Evolutionary conservation across 2,888 invertebrate species (phyloP), one percentile per base, ranked within the genome.

Genomic region (Onthophagus sagittarius): DNA sequence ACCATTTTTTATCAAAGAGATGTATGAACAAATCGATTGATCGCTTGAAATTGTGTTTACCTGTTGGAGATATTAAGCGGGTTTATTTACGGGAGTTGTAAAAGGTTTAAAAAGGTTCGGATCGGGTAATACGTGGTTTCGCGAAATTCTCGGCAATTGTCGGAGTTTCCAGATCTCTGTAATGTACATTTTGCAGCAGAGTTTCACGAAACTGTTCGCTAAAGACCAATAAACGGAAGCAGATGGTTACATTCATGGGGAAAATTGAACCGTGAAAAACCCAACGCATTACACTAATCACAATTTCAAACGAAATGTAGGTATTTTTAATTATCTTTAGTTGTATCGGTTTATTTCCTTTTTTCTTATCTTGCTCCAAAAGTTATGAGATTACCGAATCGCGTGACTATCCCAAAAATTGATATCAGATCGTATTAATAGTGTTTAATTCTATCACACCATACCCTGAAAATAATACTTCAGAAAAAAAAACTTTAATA

Each of bases 391-490:
- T 23, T 23, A 67, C 31, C 23, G 31, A 67, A 67, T 67, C 23
- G 67, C 67, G 67, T 67, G 67, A 67, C 31, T 23, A 6, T 15
- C 11, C 23, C 6, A 9, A 7, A 67, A 67, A 31, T 32, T 69
- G 72, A 76, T 76, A 78, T 77, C 76, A 74, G 75, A 76, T 76
- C 72, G 75, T 72, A 76, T 78, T 77, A 73, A 75, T 75, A 73
- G 72, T 72, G 74, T 77, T 78, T 78, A 75, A 74, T 77, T 77
- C 73, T 72, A 70, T 70, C 73, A 72, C 71, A 53, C 39, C 39
- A 53, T 23, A 23, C 23, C 23, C 39, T 11, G 39, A 53, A 53
- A 53, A 53, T 9, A 53, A 53, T 53, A 53, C 11, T 11, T 53
- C 67, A 67, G 67, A 67, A 67, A 67, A 23, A 67, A 67, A 67